Base-by-base conservation (phyloP, 2,113 vertebrate genomes). In the Lutjanus erythropterus region DNA sequence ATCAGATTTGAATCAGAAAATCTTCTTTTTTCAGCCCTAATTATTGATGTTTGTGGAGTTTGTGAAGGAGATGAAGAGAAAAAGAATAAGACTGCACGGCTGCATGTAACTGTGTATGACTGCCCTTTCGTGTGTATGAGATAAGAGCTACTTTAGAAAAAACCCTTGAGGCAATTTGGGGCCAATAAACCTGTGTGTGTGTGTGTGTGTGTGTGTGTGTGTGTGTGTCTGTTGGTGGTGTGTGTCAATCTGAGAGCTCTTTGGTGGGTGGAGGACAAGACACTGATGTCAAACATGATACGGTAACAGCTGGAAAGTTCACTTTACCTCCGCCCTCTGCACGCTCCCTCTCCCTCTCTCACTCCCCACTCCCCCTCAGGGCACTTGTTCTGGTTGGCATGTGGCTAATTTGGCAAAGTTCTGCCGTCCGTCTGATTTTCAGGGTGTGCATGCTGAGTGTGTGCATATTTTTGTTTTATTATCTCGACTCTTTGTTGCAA, bases 221-320 rank as follows among this genome's bases (percentile, higher is more conserved):
- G 69, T 56, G 44, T 88, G 67, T 65, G 65, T 84, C 69, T 78
- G 65, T 73, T 71, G 77, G 23, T 69, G 25, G 2, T 71, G 80
- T 82, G 68, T 78, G 75, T 88, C 72, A 87, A 77, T 90, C 39
- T 60, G 35, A 49, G 35, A 46, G 37, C 52, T 76, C 49, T 73
- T 65, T 71, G 71, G 64, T 64, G 67, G 73, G 66, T 49, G 72
- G 71, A 81, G 72, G 78, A 92, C 75, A 84, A 86, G 78, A 77
- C 78, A 82, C 67, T 84, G 75, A 86, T 90, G 86, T 94, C 82
- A 92, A 92, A 92, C 87, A 80, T 87, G 89, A 93, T 93, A 87
- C 53, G 69, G 80, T 25, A 91, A 91, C 91, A 93, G 88, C 91
- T 94, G 91, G 86, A 92, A 89, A 74, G 68, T 84, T 89, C 77